Conservation (phyloP, 2,888 invertebrate species). For the Plebejus argus region DNA sequence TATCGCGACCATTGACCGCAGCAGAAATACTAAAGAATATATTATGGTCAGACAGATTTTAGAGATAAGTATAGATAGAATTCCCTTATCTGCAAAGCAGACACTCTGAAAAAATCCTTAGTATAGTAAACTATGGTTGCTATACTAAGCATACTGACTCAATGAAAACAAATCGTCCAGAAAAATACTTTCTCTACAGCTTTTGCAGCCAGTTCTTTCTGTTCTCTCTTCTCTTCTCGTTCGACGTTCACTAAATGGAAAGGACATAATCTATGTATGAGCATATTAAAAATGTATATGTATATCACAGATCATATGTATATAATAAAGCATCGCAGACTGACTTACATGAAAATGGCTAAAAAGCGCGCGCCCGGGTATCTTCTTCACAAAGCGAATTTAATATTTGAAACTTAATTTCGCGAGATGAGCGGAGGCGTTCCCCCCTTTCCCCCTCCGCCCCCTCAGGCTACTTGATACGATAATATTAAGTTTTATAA, state of each 20-base stretch:
- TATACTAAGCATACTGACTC: not conserved
- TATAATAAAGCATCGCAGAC: slow-evolving; percentile 27
- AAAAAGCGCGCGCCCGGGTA: slow-evolving; percentile 44
- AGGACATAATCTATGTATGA: slow-evolving; percentile 1
- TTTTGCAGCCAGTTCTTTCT: not conserved
- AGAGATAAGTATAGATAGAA: too few relatives aligned
- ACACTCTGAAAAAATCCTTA: too few relatives aligned
- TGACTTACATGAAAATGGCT: slow-evolving; percentile 34
- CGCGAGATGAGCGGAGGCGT: slow-evolving; percentile 56
- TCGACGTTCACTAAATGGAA: not conserved
- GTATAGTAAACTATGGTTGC: too few relatives aligned
- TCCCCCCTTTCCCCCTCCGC: slow-evolving; percentile 32
- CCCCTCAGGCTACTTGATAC: slow-evolving; percentile 36
- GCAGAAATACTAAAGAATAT: too few relatives aligned
- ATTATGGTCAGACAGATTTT: too few relatives aligned
- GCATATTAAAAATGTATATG: slow-evolving; percentile 1
- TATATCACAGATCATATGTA: too few relatives aligned
- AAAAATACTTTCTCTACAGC: not conserved
- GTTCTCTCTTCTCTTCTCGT: too few relatives aligned
- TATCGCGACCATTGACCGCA: too few relatives aligned
- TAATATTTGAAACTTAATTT: slow-evolving; percentile 76
- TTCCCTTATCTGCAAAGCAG: too few relatives aligned
- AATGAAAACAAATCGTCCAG: not conserved
- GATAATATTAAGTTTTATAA: slow-evolving; percentile 42
- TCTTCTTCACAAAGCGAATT: slow-evolving; percentile 68